Percentiles rank a stretch among this genome's conserved stretches.
These are phyloP conservation scores for Drosophila saltans DNA, from an alignment of 1,140 invertebrate genomes.

Conservation along the genomic window DNA sequence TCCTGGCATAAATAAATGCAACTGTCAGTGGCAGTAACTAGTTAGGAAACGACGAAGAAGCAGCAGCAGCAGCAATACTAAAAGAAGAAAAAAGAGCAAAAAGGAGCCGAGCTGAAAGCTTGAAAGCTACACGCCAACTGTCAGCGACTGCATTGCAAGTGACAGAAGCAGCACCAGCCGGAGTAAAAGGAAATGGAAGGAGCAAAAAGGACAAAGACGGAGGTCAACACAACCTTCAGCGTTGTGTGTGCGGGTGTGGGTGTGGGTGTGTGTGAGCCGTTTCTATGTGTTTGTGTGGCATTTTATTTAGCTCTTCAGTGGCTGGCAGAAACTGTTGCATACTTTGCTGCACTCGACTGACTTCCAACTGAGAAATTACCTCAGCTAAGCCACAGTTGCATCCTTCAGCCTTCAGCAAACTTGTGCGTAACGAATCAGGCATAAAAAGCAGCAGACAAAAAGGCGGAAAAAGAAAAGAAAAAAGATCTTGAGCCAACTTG, in stretches of 20 bases:
- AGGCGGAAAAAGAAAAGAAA: constrained; percentile 42
- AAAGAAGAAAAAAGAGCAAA: constrained; percentile 5
- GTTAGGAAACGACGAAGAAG: constrained; percentile 1
- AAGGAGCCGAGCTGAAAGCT: constrained; percentile 31
- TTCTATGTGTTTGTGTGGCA: constrained; percentile 22
- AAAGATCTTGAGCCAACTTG: constrained; percentile 40
- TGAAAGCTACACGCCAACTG: constrained; percentile 66
- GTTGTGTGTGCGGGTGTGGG: constrained; percentile 30
- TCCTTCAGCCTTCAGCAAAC: constrained; percentile 31
- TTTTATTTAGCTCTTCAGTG: constrained; percentile 57
- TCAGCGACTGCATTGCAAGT: constrained; percentile 65
- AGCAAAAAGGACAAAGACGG: constrained; percentile 24
- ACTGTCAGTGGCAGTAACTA: constrained; percentile 55
- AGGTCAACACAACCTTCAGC: constrained; percentile 47
- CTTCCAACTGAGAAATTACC: constrained; percentile 31
- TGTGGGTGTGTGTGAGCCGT: constrained; percentile 21
- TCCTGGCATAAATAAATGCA: constrained; percentile 66
- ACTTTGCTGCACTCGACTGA: constrained; percentile 56
- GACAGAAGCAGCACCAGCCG: constrained; percentile 43
- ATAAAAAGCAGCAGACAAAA: constrained; percentile 50
- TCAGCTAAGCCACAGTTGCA: constrained; percentile 5
- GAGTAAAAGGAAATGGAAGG: constrained; percentile 4
- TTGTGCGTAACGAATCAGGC: constrained; percentile 68
- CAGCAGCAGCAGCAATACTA: not conserved
- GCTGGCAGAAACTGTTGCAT: constrained; percentile 58